Base-by-base conservation (phyloP, 2,797 vertebrate species). In the Nothura maculosa region DNA sequence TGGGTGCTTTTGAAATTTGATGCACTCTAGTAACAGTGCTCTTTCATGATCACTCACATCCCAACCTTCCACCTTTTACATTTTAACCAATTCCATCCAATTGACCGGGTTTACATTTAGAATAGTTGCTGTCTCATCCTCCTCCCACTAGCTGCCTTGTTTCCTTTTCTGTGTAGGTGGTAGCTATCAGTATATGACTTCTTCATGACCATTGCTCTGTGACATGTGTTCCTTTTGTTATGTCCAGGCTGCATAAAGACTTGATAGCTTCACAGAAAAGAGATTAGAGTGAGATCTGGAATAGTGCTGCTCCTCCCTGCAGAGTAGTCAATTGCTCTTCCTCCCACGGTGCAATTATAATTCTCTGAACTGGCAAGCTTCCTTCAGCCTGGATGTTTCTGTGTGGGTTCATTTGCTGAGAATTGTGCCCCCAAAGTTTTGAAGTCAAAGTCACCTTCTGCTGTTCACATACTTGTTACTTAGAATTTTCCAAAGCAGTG, bases 271-370 rank as follows among this genome's bases (percentile, higher is more conserved):
- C 32, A 40, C 24, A 67, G 61, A 74, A 52, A 60, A 80, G 60
- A 34, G 20, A 27, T 48, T 52, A 58, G 24, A 64, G 30, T 12
- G 36, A 28, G 18, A 43, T 80, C n/a, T 82, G 58, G 9, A 91
- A 36, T 32, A 66, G 17, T 70, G 10, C 12, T 67, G 18, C 36
- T 60, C 45, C 28, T 86, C 67, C n/a, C 40, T 25, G 12, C 19
- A 70, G 43, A 90, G 22, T 10, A 47, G 3, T 83, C 12, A 16
- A 10, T 68, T 89, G 17, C 3, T 61, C 6, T 62, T 88, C 57
- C 10, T 55, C 10, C 38, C 25, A 30, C 0, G 0, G 20, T 68
- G 54, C 22, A 36, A 13, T 78, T 81, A 36, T n/a, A 12, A 24
- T 69, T 74, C 28, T 63, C 63, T 88, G n/a, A 80, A 27, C 52